Conservation (phyloP, 2,888 invertebrate genomes). For the Phania funesta region DNA sequence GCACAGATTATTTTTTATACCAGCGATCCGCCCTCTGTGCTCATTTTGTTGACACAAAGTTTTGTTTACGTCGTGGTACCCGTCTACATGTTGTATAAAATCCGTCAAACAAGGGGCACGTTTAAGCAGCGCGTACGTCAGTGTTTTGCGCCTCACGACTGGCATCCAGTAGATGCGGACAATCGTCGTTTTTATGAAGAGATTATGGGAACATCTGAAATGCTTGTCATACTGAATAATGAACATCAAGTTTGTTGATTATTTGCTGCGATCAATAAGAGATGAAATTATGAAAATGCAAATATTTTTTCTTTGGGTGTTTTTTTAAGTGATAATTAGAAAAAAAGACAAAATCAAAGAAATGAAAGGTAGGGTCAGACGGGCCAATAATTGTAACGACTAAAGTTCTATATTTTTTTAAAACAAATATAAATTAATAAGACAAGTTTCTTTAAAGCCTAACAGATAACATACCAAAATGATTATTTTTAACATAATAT, state of each 20-base stretch:
- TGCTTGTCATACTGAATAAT: slow-evolving; percentile 74
- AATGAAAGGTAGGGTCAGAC: too few species aligned
- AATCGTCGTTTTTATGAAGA: slow-evolving; percentile 78
- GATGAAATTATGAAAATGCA: neutral
- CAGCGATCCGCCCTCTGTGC: slow-evolving; percentile 56
- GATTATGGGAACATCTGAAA: slow-evolving; percentile 78
- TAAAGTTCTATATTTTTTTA: too few species aligned
- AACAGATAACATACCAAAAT: too few species aligned
- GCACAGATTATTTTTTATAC: slow-evolving; percentile 65
- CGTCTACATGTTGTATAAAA: slow-evolving; percentile 74
- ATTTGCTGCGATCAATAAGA: neutral
- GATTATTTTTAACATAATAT: too few species aligned
- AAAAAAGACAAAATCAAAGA: neutral
- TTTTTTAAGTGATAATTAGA: slow-evolving; percentile 2
- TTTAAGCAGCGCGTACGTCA: slow-evolving; percentile 74
- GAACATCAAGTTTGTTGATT: slow-evolving; percentile 62
- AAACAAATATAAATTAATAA: too few species aligned
- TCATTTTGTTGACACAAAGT: slow-evolving; percentile 72
- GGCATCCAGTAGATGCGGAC: slow-evolving; percentile 78
- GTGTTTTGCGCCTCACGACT: slow-evolving; percentile 78
- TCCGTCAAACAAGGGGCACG: slow-evolving; percentile 74
- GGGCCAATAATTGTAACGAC: too few species aligned
- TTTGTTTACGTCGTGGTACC: slow-evolving; percentile 74
- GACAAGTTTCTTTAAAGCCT: too few species aligned
- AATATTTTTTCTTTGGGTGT: neutral